Evolutionary conservation across 2,113 vertebrate genomes (phyloP).

Genomic region (Alethe castanea): DNA sequence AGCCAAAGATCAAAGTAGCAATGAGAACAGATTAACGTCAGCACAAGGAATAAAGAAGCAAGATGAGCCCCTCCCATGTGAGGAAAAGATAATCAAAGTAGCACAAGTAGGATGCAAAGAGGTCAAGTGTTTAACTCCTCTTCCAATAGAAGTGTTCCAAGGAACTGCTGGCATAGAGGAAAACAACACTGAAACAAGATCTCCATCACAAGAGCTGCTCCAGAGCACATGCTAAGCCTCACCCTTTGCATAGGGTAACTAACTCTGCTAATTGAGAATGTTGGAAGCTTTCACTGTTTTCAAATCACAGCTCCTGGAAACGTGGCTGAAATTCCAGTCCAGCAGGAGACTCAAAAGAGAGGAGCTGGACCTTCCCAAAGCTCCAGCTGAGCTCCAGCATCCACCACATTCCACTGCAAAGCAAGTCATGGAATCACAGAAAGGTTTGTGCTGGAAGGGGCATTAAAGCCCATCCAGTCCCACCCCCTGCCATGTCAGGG

Average conservation of each 20-base stretch:
- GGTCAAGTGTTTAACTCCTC: background rate
- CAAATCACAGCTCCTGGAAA: background rate
- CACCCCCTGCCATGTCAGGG: background rate
- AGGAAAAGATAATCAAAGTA: background rate
- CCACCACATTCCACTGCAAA: background rate
- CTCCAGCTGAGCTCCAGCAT: background rate
- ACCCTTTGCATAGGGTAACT: background rate
- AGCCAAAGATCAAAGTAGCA: background rate
- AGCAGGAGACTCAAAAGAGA: background rate
- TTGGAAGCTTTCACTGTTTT: background rate
- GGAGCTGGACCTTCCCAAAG: background rate
- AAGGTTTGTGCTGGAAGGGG: background rate
- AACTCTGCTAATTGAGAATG: background rate
- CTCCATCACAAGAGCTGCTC: background rate
- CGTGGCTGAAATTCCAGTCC: background rate
- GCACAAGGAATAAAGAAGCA: background rate
- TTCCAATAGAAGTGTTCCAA: background rate
- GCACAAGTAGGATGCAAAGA: background rate
- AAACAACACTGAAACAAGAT: background rate
- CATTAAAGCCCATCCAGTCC: rapidly evolving
- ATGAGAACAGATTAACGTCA: background rate
- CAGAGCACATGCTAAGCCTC: background rate
- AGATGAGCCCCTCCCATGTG: background rate
- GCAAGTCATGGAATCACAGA: background rate
- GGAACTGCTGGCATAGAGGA: background rate